A percentile compares a stretch with the other conserved stretches of the same genome.
Conservation (phyloP, 2,113 vertebrate genomes). For the Pipra filicauda region DNA sequence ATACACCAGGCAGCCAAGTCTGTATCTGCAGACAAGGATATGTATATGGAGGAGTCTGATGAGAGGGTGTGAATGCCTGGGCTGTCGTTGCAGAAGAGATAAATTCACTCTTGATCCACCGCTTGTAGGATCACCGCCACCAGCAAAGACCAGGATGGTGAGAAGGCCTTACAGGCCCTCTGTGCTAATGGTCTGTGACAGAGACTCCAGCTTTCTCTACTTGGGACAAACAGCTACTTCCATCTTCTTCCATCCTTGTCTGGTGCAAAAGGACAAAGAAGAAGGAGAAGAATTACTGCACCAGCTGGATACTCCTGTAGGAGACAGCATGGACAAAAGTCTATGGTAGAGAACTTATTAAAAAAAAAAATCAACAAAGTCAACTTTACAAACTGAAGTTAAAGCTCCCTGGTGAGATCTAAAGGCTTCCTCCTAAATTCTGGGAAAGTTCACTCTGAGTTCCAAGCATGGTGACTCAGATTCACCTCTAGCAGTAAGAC, state of each 20-base stretch:
- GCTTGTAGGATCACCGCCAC: neutral
- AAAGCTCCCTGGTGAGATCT: neutral
- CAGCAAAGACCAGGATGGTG: neutral
- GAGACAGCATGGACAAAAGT: neutral
- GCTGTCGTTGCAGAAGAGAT: neutral
- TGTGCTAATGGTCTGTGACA: neutral
- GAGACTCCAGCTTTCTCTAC: neutral
- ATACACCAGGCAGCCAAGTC: neutral
- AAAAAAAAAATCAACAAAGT: neutral
- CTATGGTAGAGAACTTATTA: neutral
- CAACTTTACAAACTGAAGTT: neutral
- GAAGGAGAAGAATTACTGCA: neutral
- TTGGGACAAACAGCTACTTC: neutral
- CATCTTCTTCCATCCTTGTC: neutral
- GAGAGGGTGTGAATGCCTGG: neutral
- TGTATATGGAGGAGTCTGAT: neutral
- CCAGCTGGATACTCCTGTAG: neutral
- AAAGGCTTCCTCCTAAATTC: constrained; percentile 12
- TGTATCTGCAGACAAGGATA: neutral
- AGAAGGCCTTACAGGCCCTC: neutral
- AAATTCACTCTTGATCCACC: neutral
- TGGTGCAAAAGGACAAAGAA: neutral
- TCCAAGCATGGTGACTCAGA: neutral
- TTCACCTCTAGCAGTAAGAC: neutral
- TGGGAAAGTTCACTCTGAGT: constrained; percentile 25